Evolutionary conservation across 2,888 invertebrate genomes (phyloP).

Genomic region (Ormyrus rosae): DNA sequence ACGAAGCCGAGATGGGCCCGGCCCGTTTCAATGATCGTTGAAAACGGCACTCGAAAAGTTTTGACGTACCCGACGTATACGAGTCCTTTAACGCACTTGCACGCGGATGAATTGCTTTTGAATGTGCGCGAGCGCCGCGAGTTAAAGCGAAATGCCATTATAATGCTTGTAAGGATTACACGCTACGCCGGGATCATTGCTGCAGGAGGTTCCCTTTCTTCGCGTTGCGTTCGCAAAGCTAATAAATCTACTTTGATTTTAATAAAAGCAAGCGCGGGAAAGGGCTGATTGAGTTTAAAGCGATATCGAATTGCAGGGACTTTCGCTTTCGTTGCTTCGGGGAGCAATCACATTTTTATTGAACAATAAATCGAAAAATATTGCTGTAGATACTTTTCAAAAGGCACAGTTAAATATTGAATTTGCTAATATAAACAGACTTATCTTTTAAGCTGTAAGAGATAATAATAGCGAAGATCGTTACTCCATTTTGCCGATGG

Average conservation of each 20-base stretch:
- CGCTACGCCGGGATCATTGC: slow-evolving; percentile 7
- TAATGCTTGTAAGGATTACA: slow-evolving; percentile 46
- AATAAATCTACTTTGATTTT: slow-evolving; percentile 33
- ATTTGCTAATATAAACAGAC: not conserved
- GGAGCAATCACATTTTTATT: not conserved
- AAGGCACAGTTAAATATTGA: too few species aligned
- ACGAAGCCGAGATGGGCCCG: not conserved
- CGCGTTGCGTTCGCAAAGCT: slow-evolving; percentile 4
- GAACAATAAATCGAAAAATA: too few species aligned
- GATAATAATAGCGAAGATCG: not conserved
- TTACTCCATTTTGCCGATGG: slow-evolving; percentile 11
- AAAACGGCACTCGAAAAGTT: slow-evolving; percentile 44
- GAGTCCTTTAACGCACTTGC: slow-evolving; percentile 41
- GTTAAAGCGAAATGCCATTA: slow-evolving; percentile 49
- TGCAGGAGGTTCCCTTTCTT: not conserved
- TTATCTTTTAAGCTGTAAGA: not conserved
- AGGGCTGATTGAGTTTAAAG: slow-evolving; percentile 3
- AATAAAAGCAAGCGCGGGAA: not conserved
- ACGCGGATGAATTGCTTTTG: slow-evolving; percentile 41
- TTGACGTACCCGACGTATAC: slow-evolving; percentile 24
- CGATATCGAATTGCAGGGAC: slow-evolving; percentile 14
- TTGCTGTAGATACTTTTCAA: too few species aligned
- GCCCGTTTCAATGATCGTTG: slow-evolving; percentile 39
- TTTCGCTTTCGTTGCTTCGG: not conserved
- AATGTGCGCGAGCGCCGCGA: not conserved